Conservation (phyloP, 2,888 invertebrate species). For the Limnephilus lunatus region DNA sequence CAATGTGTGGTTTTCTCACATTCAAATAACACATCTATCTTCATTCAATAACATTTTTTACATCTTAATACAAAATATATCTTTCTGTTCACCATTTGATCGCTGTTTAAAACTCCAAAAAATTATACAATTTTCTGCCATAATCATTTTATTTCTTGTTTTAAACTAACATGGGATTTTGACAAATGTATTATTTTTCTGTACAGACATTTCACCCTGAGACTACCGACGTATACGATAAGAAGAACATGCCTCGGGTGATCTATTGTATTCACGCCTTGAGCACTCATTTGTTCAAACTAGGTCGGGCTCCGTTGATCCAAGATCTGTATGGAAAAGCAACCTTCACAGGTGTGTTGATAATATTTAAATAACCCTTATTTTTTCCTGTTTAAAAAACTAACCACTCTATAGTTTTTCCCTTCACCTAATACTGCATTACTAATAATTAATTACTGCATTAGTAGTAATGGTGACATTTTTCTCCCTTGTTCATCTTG, state of each 20-base stretch:
- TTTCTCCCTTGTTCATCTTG: too few relatives aligned
- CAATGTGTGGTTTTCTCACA: not conserved
- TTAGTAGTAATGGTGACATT: too few relatives aligned
- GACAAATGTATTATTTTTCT: not conserved
- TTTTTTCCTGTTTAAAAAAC: not conserved
- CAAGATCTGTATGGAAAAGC: slow-evolving; percentile 87
- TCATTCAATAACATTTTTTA: not conserved
- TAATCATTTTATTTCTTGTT: too few relatives aligned
- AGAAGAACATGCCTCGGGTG: slow-evolving; percentile 87
- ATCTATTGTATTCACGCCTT: slow-evolving; percentile 89
- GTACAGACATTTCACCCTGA: slow-evolving; percentile 87
- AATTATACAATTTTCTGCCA: too few relatives aligned
- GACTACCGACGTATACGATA: slow-evolving; percentile 89
- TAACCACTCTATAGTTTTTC: not conserved
- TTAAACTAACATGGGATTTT: not conserved
- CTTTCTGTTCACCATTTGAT: not conserved
- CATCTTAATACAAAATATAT: not conserved
- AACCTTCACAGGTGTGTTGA: slow-evolving; percentile 80
- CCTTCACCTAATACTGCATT: too few relatives aligned
- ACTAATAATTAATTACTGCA: too few relatives aligned
- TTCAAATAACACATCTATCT: not conserved
- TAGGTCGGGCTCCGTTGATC: slow-evolving; percentile 86
- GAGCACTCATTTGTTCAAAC: slow-evolving; percentile 82
- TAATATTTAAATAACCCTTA: not conserved
- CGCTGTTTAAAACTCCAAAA: not conserved